Conservation (phyloP, 1,140 invertebrate species). For the Caerostris darwini region DNA sequence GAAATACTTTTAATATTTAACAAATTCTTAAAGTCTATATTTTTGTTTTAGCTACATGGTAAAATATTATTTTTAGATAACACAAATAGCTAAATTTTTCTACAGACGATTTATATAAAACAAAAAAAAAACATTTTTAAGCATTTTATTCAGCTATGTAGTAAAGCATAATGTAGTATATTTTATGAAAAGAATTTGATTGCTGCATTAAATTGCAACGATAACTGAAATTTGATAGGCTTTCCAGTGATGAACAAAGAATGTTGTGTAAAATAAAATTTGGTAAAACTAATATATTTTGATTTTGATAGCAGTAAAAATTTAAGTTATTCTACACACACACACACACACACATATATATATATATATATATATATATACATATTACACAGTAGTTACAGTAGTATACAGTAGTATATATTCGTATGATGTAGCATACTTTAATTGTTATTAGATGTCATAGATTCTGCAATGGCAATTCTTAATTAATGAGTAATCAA, state of each 20-base stretch:
- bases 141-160: conserved; percentile 1
- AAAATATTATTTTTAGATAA: conserved; percentile 1
- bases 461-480: neutral
- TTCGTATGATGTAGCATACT: neutral
- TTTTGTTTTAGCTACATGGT: neutral
- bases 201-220: neutral
- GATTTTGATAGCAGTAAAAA: neutral
- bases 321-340: too few relatives aligned
- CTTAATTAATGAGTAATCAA: neutral
- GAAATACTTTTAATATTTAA: neutral
- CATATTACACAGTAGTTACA: neutral
- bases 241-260: neutral
- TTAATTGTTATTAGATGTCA: neutral
- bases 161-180: neutral
- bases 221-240: neutral
- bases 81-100: neutral
- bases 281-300: neutral
- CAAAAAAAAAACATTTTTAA: conserved; percentile 16
- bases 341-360: too few relatives aligned
- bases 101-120: neutral
- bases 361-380: neutral
- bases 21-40: neutral
- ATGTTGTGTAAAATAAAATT: neutral
- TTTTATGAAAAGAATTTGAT: neutral
- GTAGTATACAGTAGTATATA: neutral